These are phyloP conservation scores for Perdita meconis DNA, from an alignment of 2,888 invertebrate genomes.

Conservation along the genomic window DNA sequence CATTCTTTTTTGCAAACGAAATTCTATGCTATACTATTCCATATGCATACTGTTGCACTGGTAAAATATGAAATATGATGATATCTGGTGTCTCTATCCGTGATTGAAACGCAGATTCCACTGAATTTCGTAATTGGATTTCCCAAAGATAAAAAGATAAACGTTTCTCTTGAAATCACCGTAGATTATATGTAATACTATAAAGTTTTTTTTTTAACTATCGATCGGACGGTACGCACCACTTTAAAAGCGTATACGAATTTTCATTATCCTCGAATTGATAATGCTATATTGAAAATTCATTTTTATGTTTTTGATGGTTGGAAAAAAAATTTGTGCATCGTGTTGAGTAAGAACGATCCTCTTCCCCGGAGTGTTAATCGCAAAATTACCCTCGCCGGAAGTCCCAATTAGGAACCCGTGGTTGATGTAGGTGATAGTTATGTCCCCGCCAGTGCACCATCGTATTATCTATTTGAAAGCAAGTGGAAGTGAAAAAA, in stretches of 20 bases:
- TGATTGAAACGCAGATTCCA: background rate
- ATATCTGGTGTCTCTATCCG: background rate
- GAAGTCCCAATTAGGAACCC: constrained; percentile 69
- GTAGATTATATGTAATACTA: too few relatives aligned
- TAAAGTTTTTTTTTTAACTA: too few relatives aligned
- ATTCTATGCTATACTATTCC: background rate
- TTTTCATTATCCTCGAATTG: background rate
- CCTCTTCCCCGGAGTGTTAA: constrained; percentile 53
- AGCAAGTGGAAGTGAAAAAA: constrained; percentile 17
- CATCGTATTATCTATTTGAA: constrained; percentile 40
- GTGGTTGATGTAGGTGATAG: constrained; percentile 59
- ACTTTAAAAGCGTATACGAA: background rate
- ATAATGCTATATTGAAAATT: background rate
- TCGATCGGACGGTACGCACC: too few relatives aligned
- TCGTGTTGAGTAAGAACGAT: constrained; percentile 19
- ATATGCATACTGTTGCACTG: background rate
- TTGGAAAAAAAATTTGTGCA: constrained; percentile 18
- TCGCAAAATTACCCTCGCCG: constrained; percentile 66
- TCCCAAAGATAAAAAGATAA: background rate
- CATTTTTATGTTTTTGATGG: background rate
- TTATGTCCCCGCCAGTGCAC: constrained; percentile 32
- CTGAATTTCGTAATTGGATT: constrained; percentile 17
- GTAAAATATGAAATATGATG: background rate
- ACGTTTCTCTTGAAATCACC: background rate
- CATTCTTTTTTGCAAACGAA: background rate